phyloP scores from a whole-genome alignment of 2,797 vertebrate genomes.

The Chromobotia macracanthus region DNA sequence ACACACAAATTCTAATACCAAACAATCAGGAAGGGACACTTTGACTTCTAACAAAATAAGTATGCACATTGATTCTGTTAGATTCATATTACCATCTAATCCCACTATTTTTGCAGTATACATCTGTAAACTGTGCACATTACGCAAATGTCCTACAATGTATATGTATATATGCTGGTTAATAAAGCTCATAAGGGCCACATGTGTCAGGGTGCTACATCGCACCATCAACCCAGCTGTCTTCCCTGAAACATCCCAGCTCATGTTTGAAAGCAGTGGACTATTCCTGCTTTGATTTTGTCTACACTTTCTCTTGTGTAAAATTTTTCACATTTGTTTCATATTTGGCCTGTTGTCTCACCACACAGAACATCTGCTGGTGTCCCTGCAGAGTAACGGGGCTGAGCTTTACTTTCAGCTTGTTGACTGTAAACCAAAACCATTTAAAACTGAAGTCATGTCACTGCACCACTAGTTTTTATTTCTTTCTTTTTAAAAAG shows the following conservation, averaged over 20 bases:
- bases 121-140: no score
- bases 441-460: background rate
- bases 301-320: constrained; percentile 46
- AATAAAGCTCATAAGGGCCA: background rate
- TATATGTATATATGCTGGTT: background rate
- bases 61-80: no score
- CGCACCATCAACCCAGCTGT: constrained; percentile 51
- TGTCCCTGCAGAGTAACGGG: constrained; percentile 76
- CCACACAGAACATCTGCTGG: constrained; percentile 74
- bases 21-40: no score
- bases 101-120: no score
- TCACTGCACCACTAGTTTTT: background rate
- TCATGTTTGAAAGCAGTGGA: constrained; percentile 48
- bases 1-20: no score
- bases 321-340: constrained; percentile 88
- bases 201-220: constrained; percentile 11
- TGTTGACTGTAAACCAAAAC: constrained; percentile 11
- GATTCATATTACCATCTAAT: no score
- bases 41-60: no score
- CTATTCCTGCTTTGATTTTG: constrained; percentile 62
- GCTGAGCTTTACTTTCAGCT: constrained; percentile 29
- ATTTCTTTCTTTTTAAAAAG: background rate
- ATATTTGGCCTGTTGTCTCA: constrained; percentile 83
- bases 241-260: constrained; percentile 12
- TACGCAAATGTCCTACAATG: no score